Evolutionary conservation across 2,113 vertebrate genomes (phyloP).

Genomic region (Ceyx cyanopectus): DNA sequence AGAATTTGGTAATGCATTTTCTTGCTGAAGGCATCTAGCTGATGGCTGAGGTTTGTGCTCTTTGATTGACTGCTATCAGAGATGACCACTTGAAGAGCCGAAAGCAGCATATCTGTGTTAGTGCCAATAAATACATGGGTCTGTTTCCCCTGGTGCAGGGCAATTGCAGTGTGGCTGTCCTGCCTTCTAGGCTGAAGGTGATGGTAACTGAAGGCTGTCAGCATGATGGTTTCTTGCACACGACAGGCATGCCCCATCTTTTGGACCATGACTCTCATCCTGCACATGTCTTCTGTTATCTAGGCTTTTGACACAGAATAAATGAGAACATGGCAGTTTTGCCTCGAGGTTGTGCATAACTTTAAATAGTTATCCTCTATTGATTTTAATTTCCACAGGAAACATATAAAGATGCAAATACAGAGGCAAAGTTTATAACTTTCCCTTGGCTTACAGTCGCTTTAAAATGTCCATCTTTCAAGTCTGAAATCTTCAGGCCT

Average conservation of each 20-base stretch:
- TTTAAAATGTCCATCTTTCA: neutral
- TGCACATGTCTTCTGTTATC: neutral
- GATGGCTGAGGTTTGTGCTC: neutral
- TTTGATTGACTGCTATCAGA: neutral
- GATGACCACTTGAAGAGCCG: neutral
- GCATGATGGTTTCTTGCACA: neutral
- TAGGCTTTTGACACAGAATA: neutral
- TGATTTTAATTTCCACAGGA: neutral
- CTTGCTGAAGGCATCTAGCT: neutral
- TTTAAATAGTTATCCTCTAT: neutral
- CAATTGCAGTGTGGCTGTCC: fast-evolving
- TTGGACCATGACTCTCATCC: neutral
- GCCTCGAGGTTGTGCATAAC: neutral
- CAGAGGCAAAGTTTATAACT: neutral
- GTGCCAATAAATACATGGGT: neutral
- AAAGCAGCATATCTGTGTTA: neutral
- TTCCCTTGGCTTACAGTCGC: neutral
- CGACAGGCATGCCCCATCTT: neutral
- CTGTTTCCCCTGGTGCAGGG: fast-evolving
- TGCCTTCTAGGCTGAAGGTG: neutral
- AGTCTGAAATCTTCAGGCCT: neutral
- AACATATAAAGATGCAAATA: neutral
- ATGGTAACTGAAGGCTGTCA: neutral
- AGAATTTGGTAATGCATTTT: neutral
- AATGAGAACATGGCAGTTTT: neutral